A percentile compares a stretch with the other conserved stretches of the same genome.
Evolutionary conservation across 2,113 vertebrate species (phyloP).

Genomic region (Alectura lathami): DNA sequence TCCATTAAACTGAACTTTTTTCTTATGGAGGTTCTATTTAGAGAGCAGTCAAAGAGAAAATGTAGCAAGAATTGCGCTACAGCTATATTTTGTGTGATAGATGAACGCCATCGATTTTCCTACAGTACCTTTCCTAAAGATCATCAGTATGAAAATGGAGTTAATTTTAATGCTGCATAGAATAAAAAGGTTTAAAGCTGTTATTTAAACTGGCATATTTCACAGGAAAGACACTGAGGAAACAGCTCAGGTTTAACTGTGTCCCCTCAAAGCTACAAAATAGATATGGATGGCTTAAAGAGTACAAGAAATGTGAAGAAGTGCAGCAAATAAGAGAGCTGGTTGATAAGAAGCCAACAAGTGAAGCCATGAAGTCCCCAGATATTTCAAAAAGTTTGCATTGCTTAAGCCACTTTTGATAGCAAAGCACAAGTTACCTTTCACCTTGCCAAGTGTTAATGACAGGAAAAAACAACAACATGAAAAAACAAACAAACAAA

Average conservation of each 20-base stretch:
- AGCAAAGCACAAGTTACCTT: background rate
- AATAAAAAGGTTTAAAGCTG: background rate
- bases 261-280: background rate
- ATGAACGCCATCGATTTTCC: background rate
- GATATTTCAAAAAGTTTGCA: background rate
- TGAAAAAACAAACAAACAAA: background rate
- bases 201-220: background rate
- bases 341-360: background rate
- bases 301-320: background rate
- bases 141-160: background rate
- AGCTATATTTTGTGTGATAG: background rate
- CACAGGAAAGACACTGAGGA: background rate
- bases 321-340: background rate
- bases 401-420: background rate
- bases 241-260: background rate
- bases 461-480: background rate
- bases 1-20: background rate
- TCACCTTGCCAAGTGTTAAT: background rate
- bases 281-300: background rate
- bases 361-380: background rate
- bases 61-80: background rate
- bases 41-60: background rate
- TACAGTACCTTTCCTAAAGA: background rate
- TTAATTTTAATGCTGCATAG: background rate
- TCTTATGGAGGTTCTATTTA: background rate